phyloP scores from a whole-genome alignment of 2,113 vertebrate species.

The Crotalus helleri region DNA sequence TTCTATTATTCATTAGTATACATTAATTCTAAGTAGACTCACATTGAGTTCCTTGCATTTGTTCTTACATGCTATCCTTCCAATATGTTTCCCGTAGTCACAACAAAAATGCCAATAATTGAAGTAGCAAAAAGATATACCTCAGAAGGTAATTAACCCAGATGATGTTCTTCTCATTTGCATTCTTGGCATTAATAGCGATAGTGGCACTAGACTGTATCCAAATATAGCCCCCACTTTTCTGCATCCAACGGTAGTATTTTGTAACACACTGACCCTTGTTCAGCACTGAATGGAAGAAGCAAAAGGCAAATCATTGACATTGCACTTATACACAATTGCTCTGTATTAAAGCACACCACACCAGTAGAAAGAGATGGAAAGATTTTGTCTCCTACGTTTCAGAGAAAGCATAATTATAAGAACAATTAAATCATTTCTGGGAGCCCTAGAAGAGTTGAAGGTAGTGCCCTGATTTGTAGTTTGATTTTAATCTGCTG shows the following conservation, averaged over 20 bases:
- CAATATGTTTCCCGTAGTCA: constrained; percentile 20
- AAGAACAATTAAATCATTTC: constrained; percentile 48
- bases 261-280: constrained; percentile 98
- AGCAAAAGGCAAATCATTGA: constrained; percentile 49
- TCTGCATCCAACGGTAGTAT: constrained; percentile 99
- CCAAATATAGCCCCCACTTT: constrained; percentile 96
- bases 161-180: constrained; percentile 95
- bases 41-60: background rate
- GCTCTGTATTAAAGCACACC: background rate
- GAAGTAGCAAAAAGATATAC: constrained; percentile 70
- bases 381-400: constrained; percentile 14
- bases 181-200: constrained; percentile 94
- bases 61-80: constrained; percentile 5
- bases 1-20: background rate
- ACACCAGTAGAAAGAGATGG: constrained; percentile 3
- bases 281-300: constrained; percentile 92
- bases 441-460: background rate
- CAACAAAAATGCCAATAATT: constrained; percentile 39
- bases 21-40: background rate
- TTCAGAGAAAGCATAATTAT: constrained; percentile 17
- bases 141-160: constrained; percentile 99
- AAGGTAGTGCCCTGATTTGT: constrained; percentile 39
- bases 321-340: constrained; percentile 21
- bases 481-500: constrained; percentile 48
- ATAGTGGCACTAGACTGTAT: constrained; percentile 98